Evolutionary conservation across 2,888 invertebrate genomes (phyloP).

Genomic region (Meiosimyza platycephala): DNA sequence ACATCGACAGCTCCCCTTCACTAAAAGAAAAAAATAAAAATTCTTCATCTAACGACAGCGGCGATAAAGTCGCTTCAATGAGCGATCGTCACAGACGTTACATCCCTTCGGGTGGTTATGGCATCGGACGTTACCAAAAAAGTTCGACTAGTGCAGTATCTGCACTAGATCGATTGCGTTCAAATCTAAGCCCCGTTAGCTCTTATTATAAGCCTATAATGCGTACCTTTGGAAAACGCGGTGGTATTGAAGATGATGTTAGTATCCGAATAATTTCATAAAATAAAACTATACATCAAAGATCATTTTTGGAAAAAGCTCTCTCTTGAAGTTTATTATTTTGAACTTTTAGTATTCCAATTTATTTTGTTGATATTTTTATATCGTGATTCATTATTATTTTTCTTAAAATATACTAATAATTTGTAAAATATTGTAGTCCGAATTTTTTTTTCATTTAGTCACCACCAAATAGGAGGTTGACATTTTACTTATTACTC

Average conservation of each 20-base stretch:
- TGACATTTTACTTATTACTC: too few relatives aligned
- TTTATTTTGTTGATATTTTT: constrained; percentile 16
- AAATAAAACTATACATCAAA: neutral
- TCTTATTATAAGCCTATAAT: constrained; percentile 66
- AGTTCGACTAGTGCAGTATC: constrained; percentile 59
- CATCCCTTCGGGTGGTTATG: constrained; percentile 46
- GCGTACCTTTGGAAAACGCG: constrained; percentile 60
- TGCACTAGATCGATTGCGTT: constrained; percentile 65
- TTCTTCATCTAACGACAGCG: constrained; percentile 39
- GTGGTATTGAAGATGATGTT: constrained; percentile 62
- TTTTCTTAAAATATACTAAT: neutral
- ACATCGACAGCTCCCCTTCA: constrained; percentile 44
- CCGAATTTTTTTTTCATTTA: neutral
- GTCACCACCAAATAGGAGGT: neutral
- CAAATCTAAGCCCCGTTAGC: constrained; percentile 65
- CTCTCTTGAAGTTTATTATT: neutral
- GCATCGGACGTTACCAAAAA: constrained; percentile 60
- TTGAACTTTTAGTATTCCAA: neutral
- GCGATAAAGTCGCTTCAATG: constrained; percentile 52
- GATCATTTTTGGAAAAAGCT: constrained; percentile 21
- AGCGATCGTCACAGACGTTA: constrained; percentile 64
- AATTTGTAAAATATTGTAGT: neutral
- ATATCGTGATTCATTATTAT: neutral
- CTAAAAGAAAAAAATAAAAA: constrained; percentile 41
- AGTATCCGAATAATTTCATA: constrained; percentile 52